Base-by-base conservation (phyloP, 2,888 invertebrate genomes). In the Macroteleia sp. region DNA sequence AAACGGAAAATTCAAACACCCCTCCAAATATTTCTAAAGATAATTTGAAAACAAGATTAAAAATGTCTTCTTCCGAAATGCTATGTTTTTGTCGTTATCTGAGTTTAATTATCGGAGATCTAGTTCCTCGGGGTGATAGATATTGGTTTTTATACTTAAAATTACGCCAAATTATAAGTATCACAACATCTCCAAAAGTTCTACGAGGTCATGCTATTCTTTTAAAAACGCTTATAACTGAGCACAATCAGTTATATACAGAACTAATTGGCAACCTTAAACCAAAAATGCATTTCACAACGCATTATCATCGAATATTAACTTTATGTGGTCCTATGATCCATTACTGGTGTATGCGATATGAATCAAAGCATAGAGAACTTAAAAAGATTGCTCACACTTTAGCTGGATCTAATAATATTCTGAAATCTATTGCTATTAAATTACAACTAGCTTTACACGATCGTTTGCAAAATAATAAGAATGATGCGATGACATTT, bases 131-230 rank as follows among this genome's bases (percentile, higher is more conserved):
- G 17, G 16, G 39, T 54, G 19, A 62, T 30, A n/a, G 46, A 32
- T 12, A 25, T 28, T 77, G 74, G 70, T 0, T 22, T 5, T 70
- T 80, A 25, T 74, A 80, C 16, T 54, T 70, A 10, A 69, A 57
- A 36, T 25, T 77, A 42, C 20, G 42, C 12, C 3, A 42, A 10
- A 42, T 22, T 22, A 22, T 42, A 10, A 22, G 22, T 3, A 67
- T 74, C 1, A 8, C 22, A 6, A 42, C 46, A n/a, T 30, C 74
- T 1, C 54, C 41, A n/a, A 22, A 3, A 12, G 25, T 74, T 59
- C 19, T 67, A 17, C 19, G 6, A 12, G 54, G 22, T 19, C 66
- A 74, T 46, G 30, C 32, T 4, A 12, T 32, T 19, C n/a, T 20
- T 22, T 17, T 74, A 28, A 10, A 52, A 25, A 56, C 41, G 6